These are phyloP conservation scores for Ctenopoma multispine DNA, from an alignment of 2,797 vertebrate species.

Conservation along the genomic window DNA sequence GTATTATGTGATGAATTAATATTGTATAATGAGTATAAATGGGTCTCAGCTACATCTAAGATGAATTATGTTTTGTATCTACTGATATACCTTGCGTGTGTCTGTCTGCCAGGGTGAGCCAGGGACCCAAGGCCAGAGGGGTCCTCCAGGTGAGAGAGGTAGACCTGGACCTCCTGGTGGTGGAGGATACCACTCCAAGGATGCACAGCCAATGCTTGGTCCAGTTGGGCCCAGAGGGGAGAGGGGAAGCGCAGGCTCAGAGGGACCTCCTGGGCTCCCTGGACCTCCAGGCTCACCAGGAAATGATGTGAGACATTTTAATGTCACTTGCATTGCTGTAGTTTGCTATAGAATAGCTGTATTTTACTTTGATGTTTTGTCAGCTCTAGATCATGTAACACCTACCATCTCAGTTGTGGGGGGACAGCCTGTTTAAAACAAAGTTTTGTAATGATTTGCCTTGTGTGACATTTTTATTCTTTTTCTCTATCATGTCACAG, in stretches of 20 bases:
- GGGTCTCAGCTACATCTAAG: neutral
- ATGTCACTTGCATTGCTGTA: neutral
- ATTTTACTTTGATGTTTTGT: slow-evolving; percentile 19
- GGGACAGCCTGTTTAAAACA: slow-evolving; percentile 56
- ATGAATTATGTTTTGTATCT: neutral
- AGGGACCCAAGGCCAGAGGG: slow-evolving; percentile 87
- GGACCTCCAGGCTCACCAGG: slow-evolving; percentile 87
- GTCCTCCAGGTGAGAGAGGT: slow-evolving; percentile 92
- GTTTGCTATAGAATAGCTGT: too few species aligned
- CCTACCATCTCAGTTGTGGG: slow-evolving; percentile 2
- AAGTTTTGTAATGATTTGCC: slow-evolving; percentile 57
- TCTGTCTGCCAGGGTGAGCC: slow-evolving; percentile 87
- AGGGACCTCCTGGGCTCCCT: slow-evolving; percentile 83
- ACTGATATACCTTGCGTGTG: neutral
- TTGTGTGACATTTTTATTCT: slow-evolving; percentile 38
- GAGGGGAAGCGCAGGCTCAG: slow-evolving; percentile 87
- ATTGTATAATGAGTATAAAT: too few species aligned
- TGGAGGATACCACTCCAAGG: slow-evolving; percentile 85
- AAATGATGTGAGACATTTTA: slow-evolving; percentile 86
- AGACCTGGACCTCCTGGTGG: slow-evolving; percentile 91
- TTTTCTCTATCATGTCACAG: slow-evolving; percentile 74
- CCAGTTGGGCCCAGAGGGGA: slow-evolving; percentile 91
- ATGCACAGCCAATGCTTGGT: slow-evolving; percentile 89
- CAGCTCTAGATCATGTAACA: slow-evolving; percentile 18
- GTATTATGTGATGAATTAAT: neutral